These are phyloP conservation scores for Lophius piscatorius DNA, from an alignment of 2,113 vertebrate species.

Conservation along the genomic window DNA sequence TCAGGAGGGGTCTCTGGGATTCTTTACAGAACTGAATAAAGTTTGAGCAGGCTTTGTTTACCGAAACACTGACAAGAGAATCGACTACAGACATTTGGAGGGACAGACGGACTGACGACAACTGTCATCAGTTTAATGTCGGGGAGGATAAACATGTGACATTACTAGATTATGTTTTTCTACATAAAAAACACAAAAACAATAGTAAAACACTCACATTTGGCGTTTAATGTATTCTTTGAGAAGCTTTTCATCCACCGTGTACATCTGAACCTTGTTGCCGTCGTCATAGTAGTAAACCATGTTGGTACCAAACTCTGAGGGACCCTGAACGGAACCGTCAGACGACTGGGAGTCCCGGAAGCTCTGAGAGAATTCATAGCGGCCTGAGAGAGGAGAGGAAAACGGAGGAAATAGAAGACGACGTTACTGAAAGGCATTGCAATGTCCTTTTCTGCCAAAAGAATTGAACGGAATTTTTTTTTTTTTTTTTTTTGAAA, in stretches of 20 bases:
- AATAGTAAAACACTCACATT: slow-evolving; percentile 83
- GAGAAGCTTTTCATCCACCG: slow-evolving; percentile 91
- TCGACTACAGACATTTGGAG: too few species aligned
- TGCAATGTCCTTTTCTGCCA: too few species aligned
- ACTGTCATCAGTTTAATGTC: too few species aligned
- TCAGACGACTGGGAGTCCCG: slow-evolving; percentile 82
- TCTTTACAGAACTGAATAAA: too few species aligned
- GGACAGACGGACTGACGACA: too few species aligned
- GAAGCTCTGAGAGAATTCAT: slow-evolving; percentile 85
- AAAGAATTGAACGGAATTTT: too few species aligned
- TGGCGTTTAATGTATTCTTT: slow-evolving; percentile 97
- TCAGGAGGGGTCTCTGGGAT: too few species aligned
- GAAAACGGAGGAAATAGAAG: not conserved
- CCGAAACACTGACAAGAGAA: too few species aligned
- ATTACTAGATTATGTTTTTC: too few species aligned
- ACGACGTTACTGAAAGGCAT: not conserved
- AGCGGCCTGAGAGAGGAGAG: slow-evolving; percentile 80
- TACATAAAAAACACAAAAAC: not conserved
- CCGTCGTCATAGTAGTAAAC: slow-evolving; percentile 95
- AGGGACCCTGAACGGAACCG: slow-evolving; percentile 72
- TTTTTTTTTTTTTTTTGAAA: too few species aligned
- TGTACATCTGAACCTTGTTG: slow-evolving; percentile 90
- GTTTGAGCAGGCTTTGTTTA: too few species aligned
- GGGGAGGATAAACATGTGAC: not conserved
- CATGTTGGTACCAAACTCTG: slow-evolving; percentile 85